These are phyloP conservation scores for Pollimyrus isidori DNA, from an alignment of 2,113 vertebrate species.

Conservation along the genomic window DNA sequence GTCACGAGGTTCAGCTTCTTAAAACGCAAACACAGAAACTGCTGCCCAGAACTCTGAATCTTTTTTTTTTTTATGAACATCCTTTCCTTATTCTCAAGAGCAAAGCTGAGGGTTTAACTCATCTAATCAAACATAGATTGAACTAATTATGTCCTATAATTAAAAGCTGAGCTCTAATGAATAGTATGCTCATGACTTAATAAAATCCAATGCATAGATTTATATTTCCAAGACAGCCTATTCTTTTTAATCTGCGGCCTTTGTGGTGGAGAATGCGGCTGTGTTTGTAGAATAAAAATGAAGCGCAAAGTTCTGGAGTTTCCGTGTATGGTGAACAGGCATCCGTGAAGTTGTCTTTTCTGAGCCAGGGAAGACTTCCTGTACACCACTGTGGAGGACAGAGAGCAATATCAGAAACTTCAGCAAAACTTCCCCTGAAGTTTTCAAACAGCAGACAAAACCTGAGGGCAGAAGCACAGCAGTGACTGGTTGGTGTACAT, in stretches of 20 bases:
- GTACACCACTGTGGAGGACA: background rate
- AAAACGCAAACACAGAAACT: background rate
- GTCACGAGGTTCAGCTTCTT: background rate
- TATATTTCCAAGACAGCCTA: background rate
- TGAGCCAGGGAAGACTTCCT: background rate
- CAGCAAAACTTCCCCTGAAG: background rate
- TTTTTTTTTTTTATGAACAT: background rate
- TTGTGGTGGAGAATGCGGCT: background rate
- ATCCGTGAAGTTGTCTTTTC: background rate
- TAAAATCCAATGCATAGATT: slow-evolving; percentile 23
- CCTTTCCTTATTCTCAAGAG: background rate
- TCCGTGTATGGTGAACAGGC: background rate
- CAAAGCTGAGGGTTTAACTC: background rate
- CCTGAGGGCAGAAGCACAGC: background rate
- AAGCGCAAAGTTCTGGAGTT: background rate
- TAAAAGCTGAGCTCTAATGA: slow-evolving; percentile 6
- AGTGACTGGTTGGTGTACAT: background rate
- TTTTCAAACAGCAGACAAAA: background rate
- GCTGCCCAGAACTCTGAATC: background rate
- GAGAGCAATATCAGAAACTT: background rate
- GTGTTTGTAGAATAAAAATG: slow-evolving; percentile 1
- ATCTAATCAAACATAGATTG: slow-evolving; percentile 5
- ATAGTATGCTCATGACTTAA: background rate
- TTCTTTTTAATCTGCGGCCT: background rate
- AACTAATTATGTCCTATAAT: background rate